phyloP scores from a whole-genome alignment of 2,888 invertebrate genomes.

The Phaedon cochleariae region DNA sequence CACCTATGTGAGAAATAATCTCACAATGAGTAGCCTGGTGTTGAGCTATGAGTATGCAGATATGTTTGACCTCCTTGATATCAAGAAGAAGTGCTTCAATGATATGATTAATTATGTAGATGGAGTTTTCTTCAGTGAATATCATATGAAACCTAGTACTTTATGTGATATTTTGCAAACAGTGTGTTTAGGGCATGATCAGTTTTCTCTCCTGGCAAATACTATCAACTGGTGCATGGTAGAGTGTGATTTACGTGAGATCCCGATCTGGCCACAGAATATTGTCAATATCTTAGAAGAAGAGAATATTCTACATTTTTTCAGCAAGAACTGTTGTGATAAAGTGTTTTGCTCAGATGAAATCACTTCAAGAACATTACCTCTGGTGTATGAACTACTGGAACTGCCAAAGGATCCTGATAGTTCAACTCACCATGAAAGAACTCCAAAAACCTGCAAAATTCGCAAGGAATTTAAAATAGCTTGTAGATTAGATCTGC shows the following conservation, averaged over 20 bases:
- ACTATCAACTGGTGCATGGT: slow-evolving; percentile 67
- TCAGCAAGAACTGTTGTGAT: slow-evolving; percentile 38
- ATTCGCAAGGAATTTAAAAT: slow-evolving; percentile 47
- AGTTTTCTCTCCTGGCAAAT: slow-evolving; percentile 42
- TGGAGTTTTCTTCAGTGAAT: slow-evolving; percentile 64
- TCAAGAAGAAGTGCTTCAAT: slow-evolving; percentile 64
- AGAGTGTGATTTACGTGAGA: slow-evolving; percentile 62
- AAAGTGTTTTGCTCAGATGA: slow-evolving; percentile 36
- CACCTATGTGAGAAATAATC: slow-evolving; percentile 65
- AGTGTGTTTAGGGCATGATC: slow-evolving; percentile 13
- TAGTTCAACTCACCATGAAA: slow-evolving; percentile 16
- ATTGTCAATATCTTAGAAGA: slow-evolving; percentile 49
- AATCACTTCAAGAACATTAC: slow-evolving; percentile 35
- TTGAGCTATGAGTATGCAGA: slow-evolving; percentile 70
- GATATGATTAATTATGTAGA: slow-evolving; percentile 67
- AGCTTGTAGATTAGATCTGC: slow-evolving; percentile 45
- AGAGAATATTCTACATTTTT: slow-evolving; percentile 41
- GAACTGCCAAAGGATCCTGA: slow-evolving; percentile 28
- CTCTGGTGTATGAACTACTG: slow-evolving; percentile 31
- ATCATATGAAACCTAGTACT: slow-evolving; percentile 64
- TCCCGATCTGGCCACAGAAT: slow-evolving; percentile 61
- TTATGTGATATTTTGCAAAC: slow-evolving; percentile 62
- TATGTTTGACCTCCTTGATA: slow-evolving; percentile 66
- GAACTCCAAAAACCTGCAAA: slow-evolving; percentile 30
- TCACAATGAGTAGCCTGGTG: slow-evolving; percentile 68